Conservation (phyloP, 2,113 vertebrate species). For the Progne subis region DNA sequence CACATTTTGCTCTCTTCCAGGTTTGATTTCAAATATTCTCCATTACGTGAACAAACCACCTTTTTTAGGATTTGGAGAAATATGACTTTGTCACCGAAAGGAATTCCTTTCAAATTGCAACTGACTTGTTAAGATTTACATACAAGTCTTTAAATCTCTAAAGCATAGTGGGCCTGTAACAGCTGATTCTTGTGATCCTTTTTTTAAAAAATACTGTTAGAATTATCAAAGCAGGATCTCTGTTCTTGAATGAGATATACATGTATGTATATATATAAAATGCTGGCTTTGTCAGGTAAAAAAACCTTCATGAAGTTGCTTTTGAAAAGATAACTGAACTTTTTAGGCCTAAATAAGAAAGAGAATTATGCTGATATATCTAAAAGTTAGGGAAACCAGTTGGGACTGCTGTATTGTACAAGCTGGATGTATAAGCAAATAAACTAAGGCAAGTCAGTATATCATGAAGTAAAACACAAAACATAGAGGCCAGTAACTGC, state of each 20-base stretch:
- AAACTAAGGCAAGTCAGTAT: background rate
- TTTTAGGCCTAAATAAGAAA: background rate
- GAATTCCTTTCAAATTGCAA: background rate
- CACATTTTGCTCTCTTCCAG: background rate
- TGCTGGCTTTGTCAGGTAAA: background rate
- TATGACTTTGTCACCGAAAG: background rate
- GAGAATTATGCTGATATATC: background rate
- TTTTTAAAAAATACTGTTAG: background rate
- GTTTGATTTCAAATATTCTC: background rate
- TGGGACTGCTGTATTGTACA: background rate
- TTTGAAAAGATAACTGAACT: background rate
- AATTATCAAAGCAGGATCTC: background rate
- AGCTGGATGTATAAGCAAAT: background rate
- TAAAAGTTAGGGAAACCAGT: background rate
- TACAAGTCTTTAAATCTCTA: background rate
- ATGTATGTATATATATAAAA: accelerated
- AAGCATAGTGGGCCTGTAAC: background rate
- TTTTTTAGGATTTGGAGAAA: background rate
- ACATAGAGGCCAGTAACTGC: background rate
- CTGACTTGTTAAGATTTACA: background rate
- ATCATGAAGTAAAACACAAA: background rate
- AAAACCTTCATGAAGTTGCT: background rate
- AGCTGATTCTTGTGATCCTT: background rate
- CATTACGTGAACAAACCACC: background rate
- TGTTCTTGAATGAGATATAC: background rate